phyloP scores from a whole-genome alignment of 2,888 invertebrate genomes.

The Iphiclides podalirius region DNA sequence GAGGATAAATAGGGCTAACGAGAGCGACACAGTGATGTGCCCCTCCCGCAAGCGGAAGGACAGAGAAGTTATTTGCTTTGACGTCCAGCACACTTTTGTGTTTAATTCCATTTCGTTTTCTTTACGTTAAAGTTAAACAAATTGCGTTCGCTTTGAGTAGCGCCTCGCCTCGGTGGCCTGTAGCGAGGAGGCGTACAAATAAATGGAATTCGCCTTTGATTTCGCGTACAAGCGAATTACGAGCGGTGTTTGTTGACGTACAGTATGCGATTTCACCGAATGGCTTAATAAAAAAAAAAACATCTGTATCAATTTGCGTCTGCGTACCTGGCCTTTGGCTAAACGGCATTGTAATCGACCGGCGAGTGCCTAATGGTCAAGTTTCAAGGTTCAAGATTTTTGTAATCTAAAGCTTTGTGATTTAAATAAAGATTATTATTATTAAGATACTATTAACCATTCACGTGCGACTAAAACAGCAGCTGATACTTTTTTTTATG shows the following conservation, averaged over 20 bases:
- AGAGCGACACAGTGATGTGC: slow-evolving; percentile 38
- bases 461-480: neutral
- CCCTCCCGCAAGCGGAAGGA: slow-evolving; percentile 42
- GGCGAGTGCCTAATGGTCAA: no score
- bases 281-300: no score
- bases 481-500: neutral
- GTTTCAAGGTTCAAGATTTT: neutral
- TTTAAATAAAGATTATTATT: no score
- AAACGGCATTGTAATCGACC: neutral
- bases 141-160: slow-evolving; percentile 17
- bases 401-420: no score
- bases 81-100: slow-evolving; percentile 42
- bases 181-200: slow-evolving; percentile 1
- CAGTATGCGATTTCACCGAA: no score
- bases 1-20: slow-evolving; percentile 68
- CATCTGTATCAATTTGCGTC: no score
- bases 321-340: neutral
- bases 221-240: neutral
- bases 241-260: neutral
- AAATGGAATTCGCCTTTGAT: neutral
- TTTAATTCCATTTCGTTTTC: slow-evolving; percentile 38
- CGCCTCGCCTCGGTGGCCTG: no score
- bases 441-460: neutral
- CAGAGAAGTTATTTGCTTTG: slow-evolving; percentile 37
- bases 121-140: slow-evolving; percentile 21